phyloP scores from a whole-genome alignment of 2,888 invertebrate genomes.

The Cremastinae sp. region DNA sequence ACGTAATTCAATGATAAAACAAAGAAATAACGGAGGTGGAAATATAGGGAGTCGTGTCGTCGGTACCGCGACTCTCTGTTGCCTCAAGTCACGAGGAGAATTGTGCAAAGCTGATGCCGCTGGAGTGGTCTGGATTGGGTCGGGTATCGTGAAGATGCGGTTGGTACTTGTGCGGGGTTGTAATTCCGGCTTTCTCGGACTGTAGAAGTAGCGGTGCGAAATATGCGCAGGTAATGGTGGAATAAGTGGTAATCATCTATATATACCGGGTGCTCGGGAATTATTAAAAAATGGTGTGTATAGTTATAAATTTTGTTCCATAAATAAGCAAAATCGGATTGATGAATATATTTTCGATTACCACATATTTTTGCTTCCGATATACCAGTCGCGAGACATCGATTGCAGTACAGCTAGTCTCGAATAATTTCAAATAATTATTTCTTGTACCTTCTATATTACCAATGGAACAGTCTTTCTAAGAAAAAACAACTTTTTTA shows the following conservation, averaged over 20 bases:
- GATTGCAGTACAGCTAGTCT: too few relatives aligned
- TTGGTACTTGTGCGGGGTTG: constrained; percentile 38
- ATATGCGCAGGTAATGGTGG: constrained; percentile 29
- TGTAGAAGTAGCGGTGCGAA: not conserved
- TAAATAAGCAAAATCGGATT: too few relatives aligned
- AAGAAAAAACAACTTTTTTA: too few relatives aligned
- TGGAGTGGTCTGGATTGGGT: constrained; percentile 11
- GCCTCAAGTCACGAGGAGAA: constrained; percentile 40
- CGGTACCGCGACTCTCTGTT: constrained; percentile 16
- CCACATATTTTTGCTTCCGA: too few relatives aligned
- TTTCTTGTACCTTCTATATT: too few relatives aligned
- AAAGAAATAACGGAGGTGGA: constrained; percentile 65
- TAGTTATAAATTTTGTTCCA: constrained; percentile 22
- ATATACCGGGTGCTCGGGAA: constrained; percentile 11
- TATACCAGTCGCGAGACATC: too few relatives aligned
- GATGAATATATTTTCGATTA: too few relatives aligned
- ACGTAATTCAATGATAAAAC: constrained; percentile 76
- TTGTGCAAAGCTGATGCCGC: constrained; percentile 30
- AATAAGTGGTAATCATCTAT: constrained; percentile 45
- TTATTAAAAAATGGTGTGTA: constrained; percentile 34
- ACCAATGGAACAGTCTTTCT: too few relatives aligned
- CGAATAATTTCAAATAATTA: too few relatives aligned
- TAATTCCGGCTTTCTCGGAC: constrained; percentile 44
- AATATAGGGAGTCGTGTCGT: constrained; percentile 27
- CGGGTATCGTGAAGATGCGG: constrained; percentile 35